These are phyloP conservation scores for Phrynocephalus versicolor DNA, from an alignment of 2,113 vertebrate species.

Conservation along the genomic window DNA sequence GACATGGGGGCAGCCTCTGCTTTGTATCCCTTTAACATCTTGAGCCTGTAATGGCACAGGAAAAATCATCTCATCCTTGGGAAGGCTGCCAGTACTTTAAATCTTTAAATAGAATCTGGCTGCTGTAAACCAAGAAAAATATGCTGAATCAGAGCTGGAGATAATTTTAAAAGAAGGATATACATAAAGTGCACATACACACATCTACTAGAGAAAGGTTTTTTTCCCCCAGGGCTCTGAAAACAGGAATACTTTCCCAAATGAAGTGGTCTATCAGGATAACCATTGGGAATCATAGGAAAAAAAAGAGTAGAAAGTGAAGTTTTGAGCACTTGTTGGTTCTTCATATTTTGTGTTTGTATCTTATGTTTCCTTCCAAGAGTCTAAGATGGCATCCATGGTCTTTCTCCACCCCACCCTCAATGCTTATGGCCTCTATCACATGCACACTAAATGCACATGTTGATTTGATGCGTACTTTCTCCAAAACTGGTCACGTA, in stretches of 20 bases:
- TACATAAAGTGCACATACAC: background rate
- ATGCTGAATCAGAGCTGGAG: background rate
- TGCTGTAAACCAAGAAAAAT: background rate
- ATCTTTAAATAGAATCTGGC: background rate
- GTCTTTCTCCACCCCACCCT: too few relatives aligned
- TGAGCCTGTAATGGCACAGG: background rate
- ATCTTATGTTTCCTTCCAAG: too few relatives aligned
- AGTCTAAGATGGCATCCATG: too few relatives aligned
- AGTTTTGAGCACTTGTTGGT: background rate
- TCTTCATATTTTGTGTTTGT: background rate
- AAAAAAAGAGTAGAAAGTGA: background rate
- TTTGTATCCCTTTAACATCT: background rate
- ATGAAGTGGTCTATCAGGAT: background rate
- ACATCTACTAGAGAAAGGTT: background rate
- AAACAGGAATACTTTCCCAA: background rate
- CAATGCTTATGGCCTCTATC: too few relatives aligned
- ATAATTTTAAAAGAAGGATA: background rate
- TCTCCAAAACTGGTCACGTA: too few relatives aligned
- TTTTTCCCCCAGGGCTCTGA: background rate
- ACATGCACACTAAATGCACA: too few relatives aligned
- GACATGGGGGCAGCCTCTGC: background rate
- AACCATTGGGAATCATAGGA: background rate
- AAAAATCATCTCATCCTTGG: background rate
- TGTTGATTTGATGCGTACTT: too few relatives aligned
- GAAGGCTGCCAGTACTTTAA: constrained; percentile 2